Evolutionary conservation across 2,113 vertebrate genomes (phyloP).

Genomic region (Zosterops lateralis): DNA sequence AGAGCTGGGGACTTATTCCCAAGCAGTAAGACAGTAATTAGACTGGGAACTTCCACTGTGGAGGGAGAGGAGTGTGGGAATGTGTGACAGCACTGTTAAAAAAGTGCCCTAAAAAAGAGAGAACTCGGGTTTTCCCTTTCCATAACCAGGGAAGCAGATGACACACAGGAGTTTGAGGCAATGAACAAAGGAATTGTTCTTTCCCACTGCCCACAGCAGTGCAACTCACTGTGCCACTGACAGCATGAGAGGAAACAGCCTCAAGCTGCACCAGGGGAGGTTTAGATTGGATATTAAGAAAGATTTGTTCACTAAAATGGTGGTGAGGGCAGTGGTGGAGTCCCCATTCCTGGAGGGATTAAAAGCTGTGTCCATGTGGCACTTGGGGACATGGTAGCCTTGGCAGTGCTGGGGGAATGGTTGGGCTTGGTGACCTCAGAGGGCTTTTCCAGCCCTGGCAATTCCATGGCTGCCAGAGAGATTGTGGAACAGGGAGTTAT

Average conservation of each 20-base stretch:
- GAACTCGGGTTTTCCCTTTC: neutral
- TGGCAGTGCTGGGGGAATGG: neutral
- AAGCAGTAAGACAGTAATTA: neutral
- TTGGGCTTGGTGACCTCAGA: neutral
- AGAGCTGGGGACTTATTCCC: neutral
- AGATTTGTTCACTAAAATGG: neutral
- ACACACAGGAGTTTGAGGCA: fast-evolving
- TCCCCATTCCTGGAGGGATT: neutral
- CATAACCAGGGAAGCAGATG: neutral
- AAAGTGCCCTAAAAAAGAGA: neutral
- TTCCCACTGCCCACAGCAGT: neutral
- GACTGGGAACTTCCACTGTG: neutral
- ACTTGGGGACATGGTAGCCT: neutral
- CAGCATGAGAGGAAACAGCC: neutral
- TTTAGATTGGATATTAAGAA: neutral
- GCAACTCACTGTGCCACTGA: neutral
- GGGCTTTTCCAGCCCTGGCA: neutral
- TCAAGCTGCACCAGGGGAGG: too few relatives aligned
- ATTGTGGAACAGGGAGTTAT: neutral
- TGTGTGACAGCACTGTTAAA: neutral
- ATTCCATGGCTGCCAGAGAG: neutral
- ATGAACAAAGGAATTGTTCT: neutral
- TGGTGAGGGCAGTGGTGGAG: neutral
- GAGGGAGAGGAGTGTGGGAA: neutral
- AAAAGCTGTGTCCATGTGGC: neutral